Percentiles rank a stretch among this genome's conserved stretches.
These are phyloP conservation scores for Pterophyllum scalare DNA, from an alignment of 2,113 vertebrate genomes.

Conservation along the genomic window DNA sequence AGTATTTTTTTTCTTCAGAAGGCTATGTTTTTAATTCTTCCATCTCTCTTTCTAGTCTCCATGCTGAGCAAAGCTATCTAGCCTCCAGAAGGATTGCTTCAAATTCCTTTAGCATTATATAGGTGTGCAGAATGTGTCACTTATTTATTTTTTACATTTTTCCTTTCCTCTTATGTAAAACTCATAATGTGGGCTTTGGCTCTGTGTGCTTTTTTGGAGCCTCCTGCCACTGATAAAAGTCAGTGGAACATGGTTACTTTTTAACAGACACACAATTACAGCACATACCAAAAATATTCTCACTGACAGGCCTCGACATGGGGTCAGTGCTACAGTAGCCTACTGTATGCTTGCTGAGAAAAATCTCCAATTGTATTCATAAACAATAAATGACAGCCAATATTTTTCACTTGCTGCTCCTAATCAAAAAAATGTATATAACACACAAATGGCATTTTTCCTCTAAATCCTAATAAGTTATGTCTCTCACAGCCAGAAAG, in stretches of 20 bases:
- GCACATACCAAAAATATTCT: conserved; percentile 41
- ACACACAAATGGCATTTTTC: not conserved
- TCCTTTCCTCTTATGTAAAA: not conserved
- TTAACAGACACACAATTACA: conserved; percentile 47
- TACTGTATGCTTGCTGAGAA: not conserved
- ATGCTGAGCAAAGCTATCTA: not conserved
- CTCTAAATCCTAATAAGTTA: not conserved
- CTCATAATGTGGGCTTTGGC: not conserved
- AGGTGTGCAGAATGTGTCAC: not conserved
- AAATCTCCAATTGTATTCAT: not conserved
- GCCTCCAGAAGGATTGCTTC: not conserved
- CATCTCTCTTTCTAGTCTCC: not conserved
- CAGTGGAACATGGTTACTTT: conserved; percentile 41
- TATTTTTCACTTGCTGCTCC: not conserved
- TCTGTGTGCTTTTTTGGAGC: not conserved
- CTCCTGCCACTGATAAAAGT: not conserved
- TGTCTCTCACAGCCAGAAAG: conserved; percentile 24
- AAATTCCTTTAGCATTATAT: not conserved
- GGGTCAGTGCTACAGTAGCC: not conserved
- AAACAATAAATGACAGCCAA: not conserved
- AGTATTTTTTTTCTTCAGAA: not conserved
- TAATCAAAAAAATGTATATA: not conserved
- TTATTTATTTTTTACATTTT: not conserved
- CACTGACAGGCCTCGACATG: not conserved
- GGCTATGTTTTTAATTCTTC: not conserved